Conservation (phyloP, 2,888 invertebrate species). For the Spatulosminthurus flaviceps region DNA sequence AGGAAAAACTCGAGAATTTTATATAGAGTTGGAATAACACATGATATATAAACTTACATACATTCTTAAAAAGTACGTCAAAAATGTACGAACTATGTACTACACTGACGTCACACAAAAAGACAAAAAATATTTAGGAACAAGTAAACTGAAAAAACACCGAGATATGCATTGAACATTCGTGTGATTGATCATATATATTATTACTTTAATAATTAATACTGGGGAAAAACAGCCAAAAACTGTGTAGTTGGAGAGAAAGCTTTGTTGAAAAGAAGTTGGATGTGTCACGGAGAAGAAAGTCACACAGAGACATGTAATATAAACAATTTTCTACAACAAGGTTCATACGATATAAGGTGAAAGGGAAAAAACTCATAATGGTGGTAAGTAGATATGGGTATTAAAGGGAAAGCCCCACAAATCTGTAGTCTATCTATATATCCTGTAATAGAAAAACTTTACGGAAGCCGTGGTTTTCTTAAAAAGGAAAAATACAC, state of each 20-base stretch:
- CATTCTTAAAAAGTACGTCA: conserved; percentile 1
- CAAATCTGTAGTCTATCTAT: background rate
- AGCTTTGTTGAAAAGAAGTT: background rate
- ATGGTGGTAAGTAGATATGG: too few relatives aligned
- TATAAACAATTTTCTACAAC: background rate
- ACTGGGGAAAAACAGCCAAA: conserved; percentile 20
- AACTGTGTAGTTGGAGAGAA: background rate
- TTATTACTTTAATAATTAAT: too few relatives aligned
- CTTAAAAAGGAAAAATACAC: too few relatives aligned
- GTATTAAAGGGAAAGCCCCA: too few relatives aligned
- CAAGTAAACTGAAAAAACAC: too few relatives aligned
- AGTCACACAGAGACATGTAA: background rate
- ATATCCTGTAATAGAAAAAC: background rate
- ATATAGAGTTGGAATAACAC: background rate
- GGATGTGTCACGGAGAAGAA: background rate
- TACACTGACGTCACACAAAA: too few relatives aligned
- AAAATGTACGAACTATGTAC: background rate
- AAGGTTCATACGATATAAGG: conserved; percentile 1
- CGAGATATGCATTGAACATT: too few relatives aligned
- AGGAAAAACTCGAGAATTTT: background rate
- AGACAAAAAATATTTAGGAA: too few relatives aligned
- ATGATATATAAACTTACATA: background rate
- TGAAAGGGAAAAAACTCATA: background rate
- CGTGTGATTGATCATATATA: background rate
- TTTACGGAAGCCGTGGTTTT: too few relatives aligned